Evolutionary conservation across 2,888 invertebrate species (phyloP).

Genomic region (Drosophila affinis): DNA sequence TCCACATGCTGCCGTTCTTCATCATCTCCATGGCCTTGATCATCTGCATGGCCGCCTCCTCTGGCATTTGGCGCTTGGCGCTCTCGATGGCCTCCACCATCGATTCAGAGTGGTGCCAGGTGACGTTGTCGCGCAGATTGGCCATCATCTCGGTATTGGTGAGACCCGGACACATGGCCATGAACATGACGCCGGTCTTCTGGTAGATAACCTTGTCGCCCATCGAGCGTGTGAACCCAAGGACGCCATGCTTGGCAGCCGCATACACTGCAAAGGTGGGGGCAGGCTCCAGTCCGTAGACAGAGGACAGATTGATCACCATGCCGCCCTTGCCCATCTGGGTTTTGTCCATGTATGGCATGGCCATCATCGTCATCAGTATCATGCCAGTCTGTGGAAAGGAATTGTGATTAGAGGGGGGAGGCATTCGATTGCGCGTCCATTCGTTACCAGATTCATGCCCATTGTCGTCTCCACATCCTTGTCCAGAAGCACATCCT

Average conservation of each 20-base stretch:
- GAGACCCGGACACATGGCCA: constrained; percentile 80
- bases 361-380: constrained; percentile 73
- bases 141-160: constrained; percentile 80
- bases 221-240: constrained; percentile 82
- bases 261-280: constrained; percentile 80
- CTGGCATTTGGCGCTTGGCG: constrained; percentile 79
- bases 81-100: constrained; percentile 71
- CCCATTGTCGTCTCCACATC: constrained; percentile 81
- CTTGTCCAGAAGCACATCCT: constrained; percentile 80
- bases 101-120: constrained; percentile 72
- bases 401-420: background rate
- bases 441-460: constrained; percentile 78
- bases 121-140: constrained; percentile 78
- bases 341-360: constrained; percentile 81
- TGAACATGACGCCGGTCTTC: constrained; percentile 80
- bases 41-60: constrained; percentile 77
- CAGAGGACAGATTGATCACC: constrained; percentile 81
- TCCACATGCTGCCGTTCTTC: constrained; percentile 82
- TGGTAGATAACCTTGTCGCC: constrained; percentile 71
- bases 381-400: constrained; percentile 76
- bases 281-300: constrained; percentile 81
- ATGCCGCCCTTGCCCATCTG: constrained; percentile 81
- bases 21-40: constrained; percentile 77
- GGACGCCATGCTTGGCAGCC: constrained; percentile 82
- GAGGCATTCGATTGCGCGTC: too few species aligned